Conservation (phyloP, 2,888 invertebrate species). For the Furcula furcula region DNA sequence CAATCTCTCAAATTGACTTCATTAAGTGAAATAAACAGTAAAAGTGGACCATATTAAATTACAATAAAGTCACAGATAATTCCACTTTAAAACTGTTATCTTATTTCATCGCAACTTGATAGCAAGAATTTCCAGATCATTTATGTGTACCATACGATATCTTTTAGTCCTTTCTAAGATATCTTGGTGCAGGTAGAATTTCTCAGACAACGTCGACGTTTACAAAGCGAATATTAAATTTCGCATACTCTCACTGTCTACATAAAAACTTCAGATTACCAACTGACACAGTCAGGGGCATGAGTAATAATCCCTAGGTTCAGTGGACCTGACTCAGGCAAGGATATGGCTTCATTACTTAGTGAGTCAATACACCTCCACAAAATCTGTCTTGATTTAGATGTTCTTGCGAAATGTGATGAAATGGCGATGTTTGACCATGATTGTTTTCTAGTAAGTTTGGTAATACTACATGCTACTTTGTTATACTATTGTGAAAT, state of each 20-base stretch:
- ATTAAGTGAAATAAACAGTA: neutral
- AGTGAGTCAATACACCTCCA: slow-evolving; percentile 54
- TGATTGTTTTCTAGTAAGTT: too few species aligned
- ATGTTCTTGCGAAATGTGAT: slow-evolving; percentile 24
- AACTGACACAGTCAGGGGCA: slow-evolving; percentile 28
- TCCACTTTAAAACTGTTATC: slow-evolving; percentile 19
- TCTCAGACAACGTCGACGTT: slow-evolving; percentile 14
- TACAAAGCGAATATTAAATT: slow-evolving; percentile 32
- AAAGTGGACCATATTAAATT: slow-evolving; percentile 11
- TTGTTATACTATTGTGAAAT: too few species aligned
- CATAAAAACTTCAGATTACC: slow-evolving; percentile 25
- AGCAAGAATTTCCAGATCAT: slow-evolving; percentile 7
- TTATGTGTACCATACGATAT: slow-evolving; percentile 6
- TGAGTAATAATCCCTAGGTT: slow-evolving; percentile 41
- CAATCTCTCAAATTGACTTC: neutral
- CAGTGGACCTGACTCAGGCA: slow-evolving; percentile 45
- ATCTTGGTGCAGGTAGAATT: slow-evolving; percentile 6
- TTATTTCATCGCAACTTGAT: slow-evolving; percentile 16
- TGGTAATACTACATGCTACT: too few species aligned
- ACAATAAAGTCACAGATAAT: slow-evolving; percentile 15
- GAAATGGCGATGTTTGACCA: slow-evolving; percentile 14
- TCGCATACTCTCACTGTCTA: slow-evolving; percentile 29
- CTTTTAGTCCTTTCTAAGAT: slow-evolving; percentile 10
- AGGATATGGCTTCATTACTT: slow-evolving; percentile 42
- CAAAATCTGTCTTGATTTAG: slow-evolving; percentile 25